Evolutionary conservation across 92 coral and sea anemone genomes (phyloP).

Genomic region (Epizoanthus ramosus): DNA sequence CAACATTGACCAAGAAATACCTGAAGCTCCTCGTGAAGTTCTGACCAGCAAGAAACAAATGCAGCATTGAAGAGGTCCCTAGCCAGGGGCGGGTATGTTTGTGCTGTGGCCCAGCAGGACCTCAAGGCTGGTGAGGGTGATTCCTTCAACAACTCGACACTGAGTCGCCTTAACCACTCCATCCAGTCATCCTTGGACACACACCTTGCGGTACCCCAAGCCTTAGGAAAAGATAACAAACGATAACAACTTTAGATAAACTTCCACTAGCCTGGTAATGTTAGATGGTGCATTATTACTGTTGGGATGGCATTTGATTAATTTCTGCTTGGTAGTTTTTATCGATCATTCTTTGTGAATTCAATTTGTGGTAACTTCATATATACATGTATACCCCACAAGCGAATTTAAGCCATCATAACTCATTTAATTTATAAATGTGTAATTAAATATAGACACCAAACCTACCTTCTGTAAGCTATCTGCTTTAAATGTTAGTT

Average conservation of each 20-base stretch:
- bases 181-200: conserved; percentile 99
- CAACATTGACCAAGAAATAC: conserved; percentile 22
- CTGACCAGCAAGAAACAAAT: conserved; percentile 99
- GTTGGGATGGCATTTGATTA: no score
- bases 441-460: no score
- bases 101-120: conserved; percentile 97
- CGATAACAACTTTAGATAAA: not conserved
- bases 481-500: conserved; percentile 89
- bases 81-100: conserved; percentile 98
- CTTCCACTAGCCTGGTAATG: no score
- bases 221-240: conserved; percentile 45
- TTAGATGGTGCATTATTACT: no score
- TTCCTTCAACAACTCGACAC: conserved; percentile 94
- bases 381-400: no score
- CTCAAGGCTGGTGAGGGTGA: conserved; percentile 98
- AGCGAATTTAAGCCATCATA: no score
- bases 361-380: no score
- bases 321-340: no score
- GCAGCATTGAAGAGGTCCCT: conserved; percentile 98
- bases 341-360: no score
- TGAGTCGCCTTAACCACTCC: conserved; percentile 94
- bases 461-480: conserved; percentile 79
- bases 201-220: conserved; percentile 96
- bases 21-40: conserved; percentile 95
- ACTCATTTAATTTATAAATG: no score